Percentiles rank a stretch among this genome's conserved stretches.
Evolutionary conservation across 2,888 invertebrate species (phyloP).

Genomic region (Eledone cirrhosa): DNA sequence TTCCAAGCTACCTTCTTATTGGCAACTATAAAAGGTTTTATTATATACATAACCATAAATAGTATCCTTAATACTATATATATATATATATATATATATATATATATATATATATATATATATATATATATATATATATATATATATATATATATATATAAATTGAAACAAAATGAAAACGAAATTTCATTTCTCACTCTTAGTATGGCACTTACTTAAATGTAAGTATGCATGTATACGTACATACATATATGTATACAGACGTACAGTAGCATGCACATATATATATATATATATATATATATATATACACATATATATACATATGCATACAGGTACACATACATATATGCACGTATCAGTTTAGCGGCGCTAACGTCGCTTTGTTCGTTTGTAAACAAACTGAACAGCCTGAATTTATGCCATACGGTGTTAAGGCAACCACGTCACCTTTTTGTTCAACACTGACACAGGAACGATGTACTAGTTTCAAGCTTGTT

Average conservation of each 20-base stretch:
- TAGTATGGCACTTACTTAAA: too few relatives aligned
- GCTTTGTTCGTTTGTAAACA: too few relatives aligned
- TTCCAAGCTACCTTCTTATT: too few relatives aligned
- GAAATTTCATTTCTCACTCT: neutral
- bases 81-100: slow-evolving; percentile 1
- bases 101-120: neutral
- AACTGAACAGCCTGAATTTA: too few relatives aligned
- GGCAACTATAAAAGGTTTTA: too few relatives aligned
- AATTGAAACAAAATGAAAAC: neutral
- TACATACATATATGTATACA: too few relatives aligned
- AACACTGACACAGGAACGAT: neutral
- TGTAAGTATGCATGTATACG: too few relatives aligned
- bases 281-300: neutral
- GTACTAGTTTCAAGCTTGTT: neutral
- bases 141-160: neutral
- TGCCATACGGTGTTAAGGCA: too few relatives aligned
- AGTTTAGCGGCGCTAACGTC: too few relatives aligned
- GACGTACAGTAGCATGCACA: too few relatives aligned
- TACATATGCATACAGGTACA: neutral
- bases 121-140: neutral
- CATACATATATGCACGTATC: neutral
- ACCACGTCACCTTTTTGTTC: neutral
- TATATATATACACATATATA: neutral
- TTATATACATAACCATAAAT: too few relatives aligned
- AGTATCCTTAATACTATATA: too few relatives aligned